A percentile compares a stretch with the other conserved stretches of the same genome.
Evolutionary conservation across 2,888 invertebrate species (phyloP).

Genomic region (Drosophila algonquin): DNA sequence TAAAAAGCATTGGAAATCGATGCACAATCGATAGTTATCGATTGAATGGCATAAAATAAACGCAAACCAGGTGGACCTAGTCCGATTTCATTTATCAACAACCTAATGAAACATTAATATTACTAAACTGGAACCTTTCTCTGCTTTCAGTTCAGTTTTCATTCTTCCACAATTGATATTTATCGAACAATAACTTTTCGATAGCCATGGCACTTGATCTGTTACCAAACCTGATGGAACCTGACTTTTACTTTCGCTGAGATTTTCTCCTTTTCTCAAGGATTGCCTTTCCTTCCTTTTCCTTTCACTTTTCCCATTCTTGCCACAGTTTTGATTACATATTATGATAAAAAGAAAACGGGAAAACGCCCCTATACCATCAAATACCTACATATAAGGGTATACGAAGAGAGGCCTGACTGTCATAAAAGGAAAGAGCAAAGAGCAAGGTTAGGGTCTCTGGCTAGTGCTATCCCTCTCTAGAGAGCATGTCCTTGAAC

Average conservation of each 20-base stretch:
- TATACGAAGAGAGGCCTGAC: conserved; percentile 19
- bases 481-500: conserved; percentile 14
- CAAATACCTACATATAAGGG: neutral
- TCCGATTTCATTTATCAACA: too few relatives aligned
- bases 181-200: neutral
- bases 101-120: too few relatives aligned
- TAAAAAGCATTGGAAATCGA: conserved; percentile 15
- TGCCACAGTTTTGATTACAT: conserved; percentile 19
- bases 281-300: neutral
- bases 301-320: neutral
- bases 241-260: neutral
- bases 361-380: conserved; percentile 41
- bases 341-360: conserved; percentile 22
- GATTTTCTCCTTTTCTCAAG: too few relatives aligned
- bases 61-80: too few relatives aligned
- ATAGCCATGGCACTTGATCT: neutral
- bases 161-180: neutral
- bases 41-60: neutral
- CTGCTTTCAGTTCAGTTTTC: neutral
- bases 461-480: neutral
- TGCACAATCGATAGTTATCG: conserved; percentile 23
- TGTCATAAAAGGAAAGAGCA: conserved; percentile 47
- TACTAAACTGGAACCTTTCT: too few relatives aligned
- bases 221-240: neutral
- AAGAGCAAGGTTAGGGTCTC: conserved; percentile 23